These are phyloP conservation scores for Tachuris rubrigastra DNA, from an alignment of 2,113 vertebrate genomes.

Conservation along the genomic window DNA sequence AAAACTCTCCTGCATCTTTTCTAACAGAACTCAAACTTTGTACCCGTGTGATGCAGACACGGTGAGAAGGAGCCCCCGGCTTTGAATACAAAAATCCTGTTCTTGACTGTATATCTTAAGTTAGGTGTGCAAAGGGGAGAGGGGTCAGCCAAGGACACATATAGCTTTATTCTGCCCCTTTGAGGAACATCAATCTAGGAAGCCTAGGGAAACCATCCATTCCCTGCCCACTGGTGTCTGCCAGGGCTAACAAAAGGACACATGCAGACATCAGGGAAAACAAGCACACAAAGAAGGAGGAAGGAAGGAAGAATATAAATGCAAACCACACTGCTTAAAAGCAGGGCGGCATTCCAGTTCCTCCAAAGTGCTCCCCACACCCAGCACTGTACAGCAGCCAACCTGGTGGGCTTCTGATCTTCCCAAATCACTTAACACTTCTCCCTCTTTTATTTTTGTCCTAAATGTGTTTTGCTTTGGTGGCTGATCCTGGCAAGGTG, in stretches of 20 bases:
- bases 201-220: neutral
- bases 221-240: neutral
- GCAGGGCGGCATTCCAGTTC: neutral
- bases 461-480: slow-evolving; percentile 35
- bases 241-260: slow-evolving; percentile 26
- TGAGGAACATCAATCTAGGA: neutral
- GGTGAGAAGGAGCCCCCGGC: neutral
- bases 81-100: neutral
- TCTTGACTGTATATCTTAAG: neutral
- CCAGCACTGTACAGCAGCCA: slow-evolving; percentile 20
- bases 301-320: slow-evolving; percentile 27
- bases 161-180: neutral
- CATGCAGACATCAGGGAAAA: neutral
- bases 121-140: neutral
- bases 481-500: slow-evolving; percentile 3
- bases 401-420: slow-evolving; percentile 11
- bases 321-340: neutral
- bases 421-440: slow-evolving; percentile 61
- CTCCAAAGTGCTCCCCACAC: slow-evolving; percentile 24
- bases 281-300: neutral
- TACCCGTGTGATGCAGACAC: neutral
- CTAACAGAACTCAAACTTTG: neutral
- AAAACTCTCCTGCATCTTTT: neutral
- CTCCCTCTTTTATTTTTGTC: slow-evolving; percentile 35
- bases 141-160: neutral